These are phyloP conservation scores for Colinus virginianus DNA, from an alignment of 2,113 vertebrate species.

Conservation along the genomic window DNA sequence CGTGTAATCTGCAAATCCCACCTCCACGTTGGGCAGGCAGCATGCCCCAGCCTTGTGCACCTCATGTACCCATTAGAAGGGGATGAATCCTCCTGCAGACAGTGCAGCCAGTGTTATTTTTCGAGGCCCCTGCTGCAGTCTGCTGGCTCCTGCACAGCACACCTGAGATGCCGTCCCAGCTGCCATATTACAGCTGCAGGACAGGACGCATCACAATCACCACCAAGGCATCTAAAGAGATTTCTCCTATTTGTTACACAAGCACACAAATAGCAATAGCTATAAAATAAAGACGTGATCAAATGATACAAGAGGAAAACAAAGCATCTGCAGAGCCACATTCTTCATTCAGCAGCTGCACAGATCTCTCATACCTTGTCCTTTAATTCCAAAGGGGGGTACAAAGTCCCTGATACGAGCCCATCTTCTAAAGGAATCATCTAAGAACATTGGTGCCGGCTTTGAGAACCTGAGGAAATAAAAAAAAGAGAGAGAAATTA, in stretches of 20 bases:
- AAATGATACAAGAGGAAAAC: background rate
- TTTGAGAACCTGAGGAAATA: constrained; percentile 82
- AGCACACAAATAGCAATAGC: background rate
- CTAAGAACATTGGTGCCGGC: constrained; percentile 87
- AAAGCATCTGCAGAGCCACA: background rate
- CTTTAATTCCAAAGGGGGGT: constrained; percentile 88
- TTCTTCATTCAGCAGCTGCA: background rate
- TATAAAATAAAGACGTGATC: background rate
- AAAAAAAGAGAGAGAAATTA: constrained; percentile 53
- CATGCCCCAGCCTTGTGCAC: background rate
- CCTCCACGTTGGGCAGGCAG: background rate
- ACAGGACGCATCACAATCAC: background rate
- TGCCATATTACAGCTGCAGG: background rate
- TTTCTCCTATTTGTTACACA: background rate
- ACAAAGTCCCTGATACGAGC: constrained; percentile 85
- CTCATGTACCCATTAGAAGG: background rate
- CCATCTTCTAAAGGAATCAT: constrained; percentile 86
- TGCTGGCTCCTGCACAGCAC: constrained; percentile 22
- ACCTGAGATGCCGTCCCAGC: background rate
- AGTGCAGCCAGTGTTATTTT: background rate
- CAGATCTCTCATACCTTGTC: constrained; percentile 81
- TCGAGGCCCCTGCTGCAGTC: background rate
- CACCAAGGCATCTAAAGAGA: background rate
- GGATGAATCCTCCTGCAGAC: background rate
- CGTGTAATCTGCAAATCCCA: constrained; percentile 23